Evolutionary conservation across 2,888 invertebrate species (phyloP).

Genomic region (Nezara viridula): DNA sequence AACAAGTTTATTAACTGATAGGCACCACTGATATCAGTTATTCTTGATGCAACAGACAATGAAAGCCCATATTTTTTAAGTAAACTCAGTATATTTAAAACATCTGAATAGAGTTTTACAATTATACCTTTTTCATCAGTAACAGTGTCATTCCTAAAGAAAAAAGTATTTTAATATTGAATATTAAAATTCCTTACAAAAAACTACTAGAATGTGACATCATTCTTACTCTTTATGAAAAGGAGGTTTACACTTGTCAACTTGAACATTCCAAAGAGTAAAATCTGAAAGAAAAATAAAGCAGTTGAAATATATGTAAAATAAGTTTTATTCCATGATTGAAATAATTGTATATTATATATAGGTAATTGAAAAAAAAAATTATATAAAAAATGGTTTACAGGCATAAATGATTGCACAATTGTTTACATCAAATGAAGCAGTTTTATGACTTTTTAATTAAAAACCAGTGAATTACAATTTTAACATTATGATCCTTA

Average conservation of each 20-base stretch:
- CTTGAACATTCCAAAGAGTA: constrained; percentile 66
- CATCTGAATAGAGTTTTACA: constrained; percentile 59
- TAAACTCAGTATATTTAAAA: constrained; percentile 62
- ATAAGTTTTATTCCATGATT: too few species aligned
- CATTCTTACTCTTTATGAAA: constrained; percentile 67
- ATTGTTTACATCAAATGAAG: neutral
- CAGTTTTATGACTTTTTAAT: neutral
- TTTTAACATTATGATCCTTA: too few species aligned
- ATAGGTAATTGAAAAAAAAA: too few species aligned
- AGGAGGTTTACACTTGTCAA: constrained; percentile 65
- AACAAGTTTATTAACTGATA: constrained; percentile 66
- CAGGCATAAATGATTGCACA: too few species aligned
- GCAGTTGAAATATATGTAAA: too few species aligned
- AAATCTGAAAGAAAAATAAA: constrained; percentile 65
- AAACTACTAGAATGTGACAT: neutral
- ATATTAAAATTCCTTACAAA: neutral
- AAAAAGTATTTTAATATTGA: constrained; percentile 30
- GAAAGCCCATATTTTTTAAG: constrained; percentile 61
- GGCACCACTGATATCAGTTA: constrained; percentile 66
- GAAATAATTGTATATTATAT: too few species aligned
- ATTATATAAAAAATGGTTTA: too few species aligned
- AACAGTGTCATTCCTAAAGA: constrained; percentile 62
- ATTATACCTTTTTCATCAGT: constrained; percentile 64
- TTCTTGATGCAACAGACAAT: constrained; percentile 66
- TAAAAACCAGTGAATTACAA: neutral